Evolutionary conservation across 2,888 invertebrate genomes (phyloP), one percentile per base, ranked within the genome.

Genomic region (Malthinus seriepunctatus): DNA sequence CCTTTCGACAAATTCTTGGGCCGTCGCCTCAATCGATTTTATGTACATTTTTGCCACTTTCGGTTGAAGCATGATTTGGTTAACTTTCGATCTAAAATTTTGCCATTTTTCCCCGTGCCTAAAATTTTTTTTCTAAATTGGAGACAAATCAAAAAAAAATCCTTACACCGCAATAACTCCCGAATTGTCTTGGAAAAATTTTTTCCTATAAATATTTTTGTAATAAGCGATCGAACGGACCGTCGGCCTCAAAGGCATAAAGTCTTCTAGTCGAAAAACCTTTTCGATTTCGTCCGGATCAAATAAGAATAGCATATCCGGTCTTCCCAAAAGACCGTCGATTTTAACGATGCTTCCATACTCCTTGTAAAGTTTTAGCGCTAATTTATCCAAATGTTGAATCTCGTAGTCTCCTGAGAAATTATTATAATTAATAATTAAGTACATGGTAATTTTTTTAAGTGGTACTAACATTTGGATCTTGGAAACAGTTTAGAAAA

Each of bases 51-150:
- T 86, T 0, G 90, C 89, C 0, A 88, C 86, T 44, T 86, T 82
- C 0, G 91, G 87, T 68, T 89, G 87, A 66, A 93, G 79, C 77
- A 93, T 88, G 11, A 89, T 87, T 68, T 89, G 86, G 48, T 92
- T 91, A 3, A 91, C 90, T 72, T 88, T 90, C 3, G 86, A 86
- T 48, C 93, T 82, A 64, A 92, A 88, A 49, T 86, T 83, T 70
- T 90, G 86, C 93, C 93, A 93, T 8, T 87, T 86, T 63, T 91
- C 88, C 1, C 92, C 93, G 70, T 93, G 91, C 0, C 93, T 93
- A 23, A 23, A 23, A 23, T 23, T 23, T 23, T 2, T 2, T 5
- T 5, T 3, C 23, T 3, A 23, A 23, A 23, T 23, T 23, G 23
- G 23, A 23, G 3, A 23, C 23, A 23, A 23, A 23, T 23, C 5